Evolutionary conservation across 92 coral and sea anemone genomes (phyloP).

Genomic region (Plumapathes pennacea): DNA sequence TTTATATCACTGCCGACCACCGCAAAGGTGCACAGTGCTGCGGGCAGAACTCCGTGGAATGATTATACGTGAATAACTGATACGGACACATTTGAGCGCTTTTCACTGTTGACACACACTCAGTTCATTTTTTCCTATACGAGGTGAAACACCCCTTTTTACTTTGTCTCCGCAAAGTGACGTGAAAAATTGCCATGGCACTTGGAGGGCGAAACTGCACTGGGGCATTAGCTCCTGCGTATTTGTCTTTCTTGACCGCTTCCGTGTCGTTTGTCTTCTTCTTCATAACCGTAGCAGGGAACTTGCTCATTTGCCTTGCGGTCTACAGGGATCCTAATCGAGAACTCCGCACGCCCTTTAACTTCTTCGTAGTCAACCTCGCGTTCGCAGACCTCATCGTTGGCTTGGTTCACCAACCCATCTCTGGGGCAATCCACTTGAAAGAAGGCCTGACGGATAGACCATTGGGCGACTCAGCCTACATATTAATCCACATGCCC

Average conservation of each 20-base stretch:
- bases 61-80: too few relatives aligned
- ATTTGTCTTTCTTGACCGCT: slow-evolving; percentile 60
- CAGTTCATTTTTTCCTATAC: too few relatives aligned
- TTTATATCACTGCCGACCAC: too few relatives aligned
- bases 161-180: too few relatives aligned
- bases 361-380: slow-evolving; percentile 69
- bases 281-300: slow-evolving; percentile 66
- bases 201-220: slow-evolving; percentile 34
- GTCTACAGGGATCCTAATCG: slow-evolving; percentile 61
- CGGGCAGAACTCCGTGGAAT: too few relatives aligned
- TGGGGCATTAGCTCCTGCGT: slow-evolving; percentile 50
- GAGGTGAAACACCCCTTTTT: too few relatives aligned
- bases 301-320: slow-evolving; percentile 63
- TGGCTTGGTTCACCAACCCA: slow-evolving; percentile 68
- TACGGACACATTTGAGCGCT: too few relatives aligned
- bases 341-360: slow-evolving; percentile 67
- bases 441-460: slow-evolving; percentile 55
- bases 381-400: slow-evolving; percentile 69
- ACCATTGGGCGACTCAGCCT: slow-evolving; percentile 19
- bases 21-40: too few relatives aligned
- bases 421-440: slow-evolving; percentile 51
- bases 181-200: too few relatives aligned
- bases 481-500: slow-evolving; percentile 52
- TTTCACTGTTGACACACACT: too few relatives aligned
- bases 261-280: slow-evolving; percentile 45